Evolutionary conservation across 2,888 invertebrate genomes (phyloP).

Genomic region (Drosophila niveifrons): DNA sequence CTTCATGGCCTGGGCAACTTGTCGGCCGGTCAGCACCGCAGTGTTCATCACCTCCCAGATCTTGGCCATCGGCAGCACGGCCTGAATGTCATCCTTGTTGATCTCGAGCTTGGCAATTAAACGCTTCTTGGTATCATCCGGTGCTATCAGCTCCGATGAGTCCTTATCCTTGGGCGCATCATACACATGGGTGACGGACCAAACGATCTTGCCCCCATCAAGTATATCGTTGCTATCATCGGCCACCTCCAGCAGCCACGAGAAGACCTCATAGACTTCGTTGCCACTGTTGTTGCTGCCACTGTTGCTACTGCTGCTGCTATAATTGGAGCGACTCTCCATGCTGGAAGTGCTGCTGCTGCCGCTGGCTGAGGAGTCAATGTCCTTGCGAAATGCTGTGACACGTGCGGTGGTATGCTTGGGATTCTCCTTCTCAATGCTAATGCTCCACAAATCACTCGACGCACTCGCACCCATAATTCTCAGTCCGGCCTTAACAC

Average conservation of each 20-base stretch:
- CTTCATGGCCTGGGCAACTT: slow-evolving; percentile 97
- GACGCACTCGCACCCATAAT: slow-evolving; percentile 93
- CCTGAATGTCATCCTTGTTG: slow-evolving; percentile 97
- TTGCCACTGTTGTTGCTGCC: slow-evolving; percentile 72
- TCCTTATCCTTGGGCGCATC: slow-evolving; percentile 86
- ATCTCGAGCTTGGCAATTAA: slow-evolving; percentile 94
- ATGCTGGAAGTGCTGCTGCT: slow-evolving; percentile 47
- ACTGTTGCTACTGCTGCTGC: slow-evolving; percentile 17
- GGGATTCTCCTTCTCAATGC: slow-evolving; percentile 92
- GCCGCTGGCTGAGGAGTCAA: slow-evolving; percentile 27
- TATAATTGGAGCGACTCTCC: slow-evolving; percentile 47
- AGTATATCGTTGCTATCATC: slow-evolving; percentile 92
- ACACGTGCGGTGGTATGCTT: slow-evolving; percentile 95
- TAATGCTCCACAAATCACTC: slow-evolving; percentile 93
- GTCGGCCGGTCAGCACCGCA: slow-evolving; percentile 96
- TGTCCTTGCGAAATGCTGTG: slow-evolving; percentile 91
- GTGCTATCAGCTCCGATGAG: slow-evolving; percentile 74
- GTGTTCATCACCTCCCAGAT: slow-evolving; percentile 98
- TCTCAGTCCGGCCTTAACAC: slow-evolving; percentile 94
- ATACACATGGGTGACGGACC: slow-evolving; percentile 92
- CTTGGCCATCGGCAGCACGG: slow-evolving; percentile 97
- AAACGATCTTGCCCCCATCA: slow-evolving; percentile 94
- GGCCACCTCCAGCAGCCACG: slow-evolving; percentile 95
- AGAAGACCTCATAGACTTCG: slow-evolving; percentile 92
- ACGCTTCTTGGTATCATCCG: slow-evolving; percentile 87